Evolutionary conservation across 2,113 vertebrate genomes (phyloP), one percentile per base, ranked within the genome.

Genomic region (Trichechus manatus): DNA sequence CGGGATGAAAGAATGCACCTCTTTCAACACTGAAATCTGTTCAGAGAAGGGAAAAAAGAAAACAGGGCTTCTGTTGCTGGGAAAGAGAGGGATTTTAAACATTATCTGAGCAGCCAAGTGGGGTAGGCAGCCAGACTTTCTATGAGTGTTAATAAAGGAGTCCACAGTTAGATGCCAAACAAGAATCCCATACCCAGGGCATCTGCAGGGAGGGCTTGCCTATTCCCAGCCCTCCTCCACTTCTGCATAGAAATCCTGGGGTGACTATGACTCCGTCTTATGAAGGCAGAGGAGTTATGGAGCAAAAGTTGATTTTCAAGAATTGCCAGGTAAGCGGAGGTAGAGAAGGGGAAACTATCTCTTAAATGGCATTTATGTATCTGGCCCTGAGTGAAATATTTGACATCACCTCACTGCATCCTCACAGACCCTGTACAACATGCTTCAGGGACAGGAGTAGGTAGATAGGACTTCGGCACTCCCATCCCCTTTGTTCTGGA

Each of bases 1-100:
- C 96, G 68, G 93, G 96, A 98, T 98, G 94, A 98, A 97, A 98
- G 96, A 97, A 89, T 87, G 47, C 13, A 97, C 92, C 88, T 96
- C 95, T 97, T 96, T 97, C 95, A 97, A 95, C 79, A 96, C 56
- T 86, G 63, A 96, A 98, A 97, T 96, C 82, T 96, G 95, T 91
- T 97, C 92, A 82, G 56, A 88, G 63, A 95, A 84, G 68, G 31
- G 25, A 10, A 42, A 61, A 87, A 91, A 78, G 61, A 80, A 66
- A 85, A 68, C 50, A 85, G 10, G 6, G 82, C 86, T 94, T 96
- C 89, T 88, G 93, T 88, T 6, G 0, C 87, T 90, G 74, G 79
- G 66, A 96, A 96, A 88, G 50, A 95, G 5, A 97, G 31, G 44
- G 96, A 95, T 94, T 95, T 93, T 92, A 96, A 96, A 87, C 70